A percentile compares a stretch with the other conserved stretches of the same genome.
These are phyloP conservation scores for Hesperophylax magnus DNA, from an alignment of 1,140 invertebrate species.

Conservation along the genomic window DNA sequence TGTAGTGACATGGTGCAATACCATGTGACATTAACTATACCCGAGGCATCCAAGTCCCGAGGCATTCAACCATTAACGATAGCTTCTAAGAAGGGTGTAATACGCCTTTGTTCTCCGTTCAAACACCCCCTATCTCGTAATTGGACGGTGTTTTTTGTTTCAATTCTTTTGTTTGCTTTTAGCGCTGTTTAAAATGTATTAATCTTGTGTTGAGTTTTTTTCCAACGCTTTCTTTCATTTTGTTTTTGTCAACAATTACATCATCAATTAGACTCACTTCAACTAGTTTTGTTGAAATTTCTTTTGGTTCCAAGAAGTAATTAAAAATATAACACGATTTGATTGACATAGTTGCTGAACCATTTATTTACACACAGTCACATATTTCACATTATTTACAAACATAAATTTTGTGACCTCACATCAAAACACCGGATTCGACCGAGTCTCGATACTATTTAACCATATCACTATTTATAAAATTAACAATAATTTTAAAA, in stretches of 20 bases:
- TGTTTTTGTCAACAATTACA: too few relatives aligned
- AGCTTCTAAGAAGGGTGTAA: slow-evolving; percentile 37
- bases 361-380: too few relatives aligned
- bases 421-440: too few relatives aligned
- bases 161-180: slow-evolving; percentile 26
- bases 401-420: too few relatives aligned
- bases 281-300: too few relatives aligned
- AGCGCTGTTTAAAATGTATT: slow-evolving; percentile 2
- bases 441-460: background rate
- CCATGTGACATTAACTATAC: slow-evolving; percentile 41
- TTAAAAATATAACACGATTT: too few relatives aligned
- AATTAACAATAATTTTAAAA: background rate
- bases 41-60: slow-evolving; percentile 26
- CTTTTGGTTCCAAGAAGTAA: too few relatives aligned
- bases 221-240: too few relatives aligned
- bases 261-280: too few relatives aligned
- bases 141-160: slow-evolving; percentile 34
- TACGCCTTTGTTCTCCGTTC: slow-evolving; percentile 36
- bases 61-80: slow-evolving; percentile 43
- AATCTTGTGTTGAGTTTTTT: background rate
- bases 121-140: slow-evolving; percentile 38
- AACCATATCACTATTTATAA: background rate
- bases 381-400: too few relatives aligned
- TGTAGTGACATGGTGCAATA: slow-evolving; percentile 32
- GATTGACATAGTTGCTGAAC: too few relatives aligned